phyloP scores from a whole-genome alignment of 2,113 vertebrate species.

The Leptodactylus fuscus region DNA sequence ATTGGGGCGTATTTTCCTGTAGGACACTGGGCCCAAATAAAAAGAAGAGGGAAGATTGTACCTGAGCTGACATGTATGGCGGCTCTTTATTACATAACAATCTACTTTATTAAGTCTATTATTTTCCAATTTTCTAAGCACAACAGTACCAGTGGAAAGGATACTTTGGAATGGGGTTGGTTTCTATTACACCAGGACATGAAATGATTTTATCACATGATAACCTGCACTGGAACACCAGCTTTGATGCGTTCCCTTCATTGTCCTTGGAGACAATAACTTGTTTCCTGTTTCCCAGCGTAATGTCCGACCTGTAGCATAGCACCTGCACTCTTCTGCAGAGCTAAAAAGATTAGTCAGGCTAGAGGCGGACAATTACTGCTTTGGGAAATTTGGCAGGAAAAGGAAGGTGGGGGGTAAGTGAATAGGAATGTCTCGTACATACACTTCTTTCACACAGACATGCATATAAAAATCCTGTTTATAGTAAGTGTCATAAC shows the following conservation, averaged over 20 bases:
- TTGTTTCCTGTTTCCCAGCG: constrained; percentile 53
- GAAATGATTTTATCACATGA: constrained; percentile 8
- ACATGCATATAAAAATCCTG: constrained; percentile 22
- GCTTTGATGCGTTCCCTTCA: constrained; percentile 46
- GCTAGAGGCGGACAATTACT: constrained; percentile 32
- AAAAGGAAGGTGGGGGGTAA: constrained; percentile 11
- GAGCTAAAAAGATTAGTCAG: constrained; percentile 6
- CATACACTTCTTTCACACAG: constrained; percentile 8
- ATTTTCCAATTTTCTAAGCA: no score
- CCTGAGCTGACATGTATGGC: not conserved
- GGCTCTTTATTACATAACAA: not conserved
- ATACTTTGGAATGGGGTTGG: no score
- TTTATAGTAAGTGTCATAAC: not conserved
- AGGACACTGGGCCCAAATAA: no score
- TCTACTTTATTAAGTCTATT: not conserved
- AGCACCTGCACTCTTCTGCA: constrained; percentile 50
- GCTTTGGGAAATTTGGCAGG: constrained; percentile 43
- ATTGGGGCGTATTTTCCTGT: no score
- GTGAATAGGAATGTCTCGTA: constrained; percentile 14
- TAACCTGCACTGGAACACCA: not conserved
- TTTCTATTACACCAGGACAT: not conserved
- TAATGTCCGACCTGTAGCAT: constrained; percentile 8
- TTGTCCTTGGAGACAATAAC: constrained; percentile 54
- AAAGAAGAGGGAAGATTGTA: no score
- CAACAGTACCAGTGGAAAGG: not conserved